These are phyloP conservation scores for Halcyon smyrnensis DNA, from an alignment of 2,797 vertebrate genomes.

Conservation along the genomic window DNA sequence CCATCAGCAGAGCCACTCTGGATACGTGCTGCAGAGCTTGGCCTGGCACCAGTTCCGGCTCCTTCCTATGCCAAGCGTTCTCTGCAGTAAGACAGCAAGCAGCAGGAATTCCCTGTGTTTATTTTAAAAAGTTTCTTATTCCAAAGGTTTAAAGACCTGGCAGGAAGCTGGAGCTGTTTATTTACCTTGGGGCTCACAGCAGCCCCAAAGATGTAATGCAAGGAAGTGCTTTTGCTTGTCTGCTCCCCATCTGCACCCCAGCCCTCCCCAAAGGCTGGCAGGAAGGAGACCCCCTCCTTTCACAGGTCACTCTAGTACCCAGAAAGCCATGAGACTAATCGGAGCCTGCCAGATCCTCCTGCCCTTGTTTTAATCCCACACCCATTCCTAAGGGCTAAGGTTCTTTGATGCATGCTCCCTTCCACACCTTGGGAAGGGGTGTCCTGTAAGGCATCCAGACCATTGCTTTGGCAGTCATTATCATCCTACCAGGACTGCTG, in stretches of 20 bases:
- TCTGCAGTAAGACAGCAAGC: not conserved
- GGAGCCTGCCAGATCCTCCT: not conserved
- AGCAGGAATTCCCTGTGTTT: conserved; percentile 19
- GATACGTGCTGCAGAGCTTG: not conserved
- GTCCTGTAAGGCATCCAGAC: not conserved
- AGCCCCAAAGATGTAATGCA: not conserved
- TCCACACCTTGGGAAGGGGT: not conserved
- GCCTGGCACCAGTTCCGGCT: not conserved
- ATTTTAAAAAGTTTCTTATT: not conserved
- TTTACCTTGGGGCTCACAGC: not conserved
- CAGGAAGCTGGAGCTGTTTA: conserved; percentile 18
- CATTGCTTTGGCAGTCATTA: not conserved
- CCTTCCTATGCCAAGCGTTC: not conserved
- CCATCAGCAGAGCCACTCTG: not conserved
- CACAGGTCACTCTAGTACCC: not conserved
- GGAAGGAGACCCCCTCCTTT: not conserved
- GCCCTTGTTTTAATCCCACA: not conserved
- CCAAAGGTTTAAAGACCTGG: conserved; percentile 1
- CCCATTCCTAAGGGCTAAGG: not conserved
- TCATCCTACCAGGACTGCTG: not conserved
- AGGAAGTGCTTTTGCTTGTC: not conserved
- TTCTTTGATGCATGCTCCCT: not conserved
- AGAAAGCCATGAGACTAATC: not conserved
- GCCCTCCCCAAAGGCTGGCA: not conserved
- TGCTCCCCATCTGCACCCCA: not conserved